These are phyloP conservation scores for Latrodectus elegans DNA, from an alignment of 2,888 invertebrate genomes.

Conservation along the genomic window DNA sequence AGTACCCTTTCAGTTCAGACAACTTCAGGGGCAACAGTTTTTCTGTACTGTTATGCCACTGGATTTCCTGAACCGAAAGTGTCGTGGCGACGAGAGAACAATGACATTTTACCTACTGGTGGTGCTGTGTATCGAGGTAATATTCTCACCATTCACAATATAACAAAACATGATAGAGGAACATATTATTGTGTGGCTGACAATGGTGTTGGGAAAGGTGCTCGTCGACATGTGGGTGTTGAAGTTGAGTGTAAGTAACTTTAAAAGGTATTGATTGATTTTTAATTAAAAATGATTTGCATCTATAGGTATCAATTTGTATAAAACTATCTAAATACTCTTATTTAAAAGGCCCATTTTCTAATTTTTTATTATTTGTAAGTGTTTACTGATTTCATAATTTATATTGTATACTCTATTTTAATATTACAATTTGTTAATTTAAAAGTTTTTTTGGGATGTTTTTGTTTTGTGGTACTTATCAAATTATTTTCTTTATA, in stretches of 20 bases:
- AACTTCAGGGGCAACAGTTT: constrained; percentile 69
- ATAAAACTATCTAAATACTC: no score
- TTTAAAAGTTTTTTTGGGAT: no score
- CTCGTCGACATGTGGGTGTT: constrained; percentile 85
- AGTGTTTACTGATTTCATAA: no score
- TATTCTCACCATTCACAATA: constrained; percentile 83
- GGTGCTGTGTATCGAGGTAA: constrained; percentile 80
- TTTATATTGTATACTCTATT: no score
- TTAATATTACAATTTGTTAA: no score
- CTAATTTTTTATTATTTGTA: no score
- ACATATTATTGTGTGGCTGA: constrained; percentile 91
- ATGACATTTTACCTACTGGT: constrained; percentile 90
- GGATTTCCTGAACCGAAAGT: constrained; percentile 89
- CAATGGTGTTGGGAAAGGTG: constrained; percentile 79
- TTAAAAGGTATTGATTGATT: not conserved
- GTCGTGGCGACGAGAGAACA: constrained; percentile 93
- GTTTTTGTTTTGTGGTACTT: no score
- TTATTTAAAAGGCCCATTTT: no score
- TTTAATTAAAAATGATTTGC: no score
- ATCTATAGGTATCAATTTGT: no score
- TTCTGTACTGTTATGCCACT: constrained; percentile 89
- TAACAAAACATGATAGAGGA: constrained; percentile 87
- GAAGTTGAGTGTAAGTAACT: constrained; percentile 78
- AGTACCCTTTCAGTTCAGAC: constrained; percentile 87
- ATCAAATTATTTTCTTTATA: no score